Evolutionary conservation across 2,113 vertebrate species (phyloP).

Genomic region (Edolisoma coerulescens): DNA sequence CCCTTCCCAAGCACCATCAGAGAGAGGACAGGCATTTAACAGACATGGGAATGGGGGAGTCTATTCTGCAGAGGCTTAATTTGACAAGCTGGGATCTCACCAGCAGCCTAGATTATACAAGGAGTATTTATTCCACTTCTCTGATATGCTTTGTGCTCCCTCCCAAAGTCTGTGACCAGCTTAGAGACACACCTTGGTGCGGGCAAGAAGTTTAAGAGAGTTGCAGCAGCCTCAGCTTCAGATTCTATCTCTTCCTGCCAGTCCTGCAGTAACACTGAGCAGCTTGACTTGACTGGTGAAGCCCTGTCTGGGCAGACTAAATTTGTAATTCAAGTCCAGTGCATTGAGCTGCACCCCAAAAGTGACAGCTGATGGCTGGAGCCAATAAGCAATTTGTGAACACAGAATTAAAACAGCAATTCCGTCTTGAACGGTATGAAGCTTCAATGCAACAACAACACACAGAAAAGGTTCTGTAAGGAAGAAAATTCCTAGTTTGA

Average conservation of each 20-base stretch:
- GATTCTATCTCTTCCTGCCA: not conserved
- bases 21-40: not conserved
- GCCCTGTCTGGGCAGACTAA: too few relatives aligned
- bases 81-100: not conserved
- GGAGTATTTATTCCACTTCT: not conserved
- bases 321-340: not conserved
- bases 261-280: not conserved
- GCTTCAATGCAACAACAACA: too few relatives aligned
- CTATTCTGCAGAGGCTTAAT: not conserved
- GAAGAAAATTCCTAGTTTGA: not conserved
- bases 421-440: not conserved
- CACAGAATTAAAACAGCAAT: not conserved
- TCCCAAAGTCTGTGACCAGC: not conserved
- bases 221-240: not conserved
- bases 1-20: not conserved
- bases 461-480: not conserved
- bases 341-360: not conserved
- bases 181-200: not conserved
- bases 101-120: not conserved
- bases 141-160: not conserved
- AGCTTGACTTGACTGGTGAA: not conserved
- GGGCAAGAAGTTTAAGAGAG: not conserved
- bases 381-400: not conserved
- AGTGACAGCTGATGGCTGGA: not conserved
- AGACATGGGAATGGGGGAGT: rapidly evolving